phyloP scores from a whole-genome alignment of 2,797 vertebrate species.

The Melanotaenia boesemani region DNA sequence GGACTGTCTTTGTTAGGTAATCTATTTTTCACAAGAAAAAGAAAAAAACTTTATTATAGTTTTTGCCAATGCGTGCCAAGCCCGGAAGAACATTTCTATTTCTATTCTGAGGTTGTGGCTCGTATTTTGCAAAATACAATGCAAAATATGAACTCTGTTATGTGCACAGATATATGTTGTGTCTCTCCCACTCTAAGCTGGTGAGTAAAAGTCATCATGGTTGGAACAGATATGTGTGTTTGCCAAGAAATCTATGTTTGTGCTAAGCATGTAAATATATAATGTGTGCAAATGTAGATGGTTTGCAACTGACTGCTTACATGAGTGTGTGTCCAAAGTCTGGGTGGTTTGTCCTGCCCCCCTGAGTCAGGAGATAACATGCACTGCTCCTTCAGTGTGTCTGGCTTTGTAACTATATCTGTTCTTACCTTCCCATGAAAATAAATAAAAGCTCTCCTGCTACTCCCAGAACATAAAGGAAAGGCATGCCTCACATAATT shows the following conservation, averaged over 20 bases:
- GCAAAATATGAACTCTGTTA: conserved; percentile 34
- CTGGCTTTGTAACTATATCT: conserved; percentile 78
- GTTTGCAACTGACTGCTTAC: conserved; percentile 5
- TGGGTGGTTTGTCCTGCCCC: conserved; percentile 52
- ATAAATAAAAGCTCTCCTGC: conserved; percentile 77
- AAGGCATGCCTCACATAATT: conserved; percentile 80
- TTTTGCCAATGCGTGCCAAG: no score
- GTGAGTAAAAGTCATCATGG: no score
- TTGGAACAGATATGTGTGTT: not conserved
- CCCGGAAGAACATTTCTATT: no score
- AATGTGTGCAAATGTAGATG: not conserved
- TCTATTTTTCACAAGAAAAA: no score
- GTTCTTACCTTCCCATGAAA: conserved; percentile 73
- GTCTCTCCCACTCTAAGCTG: conserved; percentile 10
- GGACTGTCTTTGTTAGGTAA: no score
- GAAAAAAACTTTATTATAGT: no score
- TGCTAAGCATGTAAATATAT: not conserved
- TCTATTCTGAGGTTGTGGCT: no score
- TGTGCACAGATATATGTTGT: conserved; percentile 2
- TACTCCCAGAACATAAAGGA: conserved; percentile 74
- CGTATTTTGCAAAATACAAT: no score
- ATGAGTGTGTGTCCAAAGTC: conserved; percentile 16
- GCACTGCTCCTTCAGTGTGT: conserved; percentile 59
- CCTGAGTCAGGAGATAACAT: conserved; percentile 70
- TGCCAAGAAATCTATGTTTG: not conserved